These are phyloP conservation scores for Pseudomugil gertrudae DNA, from an alignment of 2,797 vertebrate species.

Conservation along the genomic window DNA sequence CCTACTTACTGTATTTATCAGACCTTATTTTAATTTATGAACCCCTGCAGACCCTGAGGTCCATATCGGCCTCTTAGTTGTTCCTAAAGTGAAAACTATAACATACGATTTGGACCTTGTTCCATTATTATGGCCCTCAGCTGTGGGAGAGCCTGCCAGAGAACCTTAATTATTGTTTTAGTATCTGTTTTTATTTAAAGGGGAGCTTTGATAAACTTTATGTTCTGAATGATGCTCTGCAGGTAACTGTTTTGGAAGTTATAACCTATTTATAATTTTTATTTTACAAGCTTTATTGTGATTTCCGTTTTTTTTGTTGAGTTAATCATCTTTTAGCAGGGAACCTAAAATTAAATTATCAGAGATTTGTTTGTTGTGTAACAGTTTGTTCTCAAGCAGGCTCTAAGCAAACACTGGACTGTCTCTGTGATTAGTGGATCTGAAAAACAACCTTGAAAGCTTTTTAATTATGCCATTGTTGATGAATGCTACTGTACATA, in stretches of 20 bases:
- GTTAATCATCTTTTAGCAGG: slow-evolving; percentile 64
- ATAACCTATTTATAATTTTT: slow-evolving; percentile 4
- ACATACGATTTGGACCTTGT: too few relatives aligned
- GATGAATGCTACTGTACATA: slow-evolving; percentile 66
- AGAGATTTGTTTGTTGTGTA: slow-evolving; percentile 63
- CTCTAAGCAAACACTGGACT: slow-evolving; percentile 66
- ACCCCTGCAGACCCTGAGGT: too few relatives aligned
- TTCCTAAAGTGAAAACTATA: too few relatives aligned
- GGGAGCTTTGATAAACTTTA: not conserved
- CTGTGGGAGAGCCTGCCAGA: too few relatives aligned
- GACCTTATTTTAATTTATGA: too few relatives aligned
- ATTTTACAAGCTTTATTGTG: slow-evolving; percentile 16
- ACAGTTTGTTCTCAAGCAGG: slow-evolving; percentile 50
- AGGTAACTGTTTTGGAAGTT: slow-evolving; percentile 11
- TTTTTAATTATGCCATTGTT: slow-evolving; percentile 82
- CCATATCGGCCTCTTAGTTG: too few relatives aligned
- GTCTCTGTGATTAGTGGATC: slow-evolving; percentile 73
- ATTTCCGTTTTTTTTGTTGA: slow-evolving; percentile 5
- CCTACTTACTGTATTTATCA: too few relatives aligned
- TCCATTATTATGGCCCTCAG: too few relatives aligned
- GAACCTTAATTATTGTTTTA: too few relatives aligned
- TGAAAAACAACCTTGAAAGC: slow-evolving; percentile 85
- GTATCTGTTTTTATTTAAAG: too few relatives aligned
- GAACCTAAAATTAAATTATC: slow-evolving; percentile 70
- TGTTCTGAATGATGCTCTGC: not conserved